Base-by-base conservation (phyloP, 2,797 vertebrate genomes). In the Silurus aristotelis region DNA sequence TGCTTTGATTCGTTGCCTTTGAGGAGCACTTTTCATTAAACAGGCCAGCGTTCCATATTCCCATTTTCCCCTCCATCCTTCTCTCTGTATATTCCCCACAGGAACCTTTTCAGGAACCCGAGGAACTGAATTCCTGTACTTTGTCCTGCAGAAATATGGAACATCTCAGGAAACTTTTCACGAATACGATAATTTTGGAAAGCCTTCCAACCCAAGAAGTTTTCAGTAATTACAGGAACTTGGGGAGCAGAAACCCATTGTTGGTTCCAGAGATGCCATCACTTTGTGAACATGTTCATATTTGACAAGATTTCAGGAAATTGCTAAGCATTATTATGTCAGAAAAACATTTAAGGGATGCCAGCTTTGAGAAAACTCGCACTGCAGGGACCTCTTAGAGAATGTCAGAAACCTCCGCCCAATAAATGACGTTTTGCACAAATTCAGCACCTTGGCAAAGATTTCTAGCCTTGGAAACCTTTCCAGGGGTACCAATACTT, bases 1-100 rank as follows among this genome's bases (percentile, higher is more conserved):
- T 52, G 56, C 70, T 84, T 85, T 20, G 31, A 79, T 78, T 83
- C 60, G 20, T 25, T 22, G 38, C 58, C 77, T 63, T 79, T 9
- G 38, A 79, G 77, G 38, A 79, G 22, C 58, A 61, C 27, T 60
- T 72, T 71, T 76, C 20, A 14, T 76, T 20, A 66, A 25, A 19
- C 5, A 43, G 7, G 4, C 20, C 27, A 10, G 20, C 0, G 2
- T 14, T 22, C 22, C 52, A 76, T 12, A 52, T 15, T 31, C 52
- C 8, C n/a, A 14, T 48, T 15, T n/a, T 52, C 25, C 61, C 6
- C 17, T 14, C 61, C 12, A 17, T 38, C 43, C 19, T 63, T 19
- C 72, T 56, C 52, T n/a, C 17, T 3, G 1, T 61, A 70, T 71
- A 75, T 80, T 64, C 10, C 17, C 43, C 43, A 19, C 61, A 48